phyloP scores from a whole-genome alignment of 2,888 invertebrate species.

The Ganaspis brasiliensis region DNA sequence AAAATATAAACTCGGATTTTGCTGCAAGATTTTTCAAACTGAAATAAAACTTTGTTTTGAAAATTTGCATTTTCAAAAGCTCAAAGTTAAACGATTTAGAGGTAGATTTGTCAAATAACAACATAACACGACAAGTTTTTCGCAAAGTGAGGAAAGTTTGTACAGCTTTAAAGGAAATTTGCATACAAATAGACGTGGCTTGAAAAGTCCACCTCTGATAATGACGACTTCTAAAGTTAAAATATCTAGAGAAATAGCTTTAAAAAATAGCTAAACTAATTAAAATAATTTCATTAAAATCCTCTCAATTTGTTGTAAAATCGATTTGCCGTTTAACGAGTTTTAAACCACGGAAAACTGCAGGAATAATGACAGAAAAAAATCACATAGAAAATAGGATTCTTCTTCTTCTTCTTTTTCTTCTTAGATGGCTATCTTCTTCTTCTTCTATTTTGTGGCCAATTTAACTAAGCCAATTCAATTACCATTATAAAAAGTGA shows the following conservation, averaged over 20 bases:
- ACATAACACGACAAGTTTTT: constrained; percentile 19
- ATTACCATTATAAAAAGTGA: no score
- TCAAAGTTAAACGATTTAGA: constrained; percentile 6
- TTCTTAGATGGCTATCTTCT: no score
- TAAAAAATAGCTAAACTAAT: not conserved
- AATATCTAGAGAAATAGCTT: not conserved
- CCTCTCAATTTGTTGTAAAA: no score
- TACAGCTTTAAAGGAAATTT: not conserved
- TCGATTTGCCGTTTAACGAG: no score
- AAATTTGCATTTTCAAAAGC: not conserved
- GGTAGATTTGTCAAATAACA: not conserved
- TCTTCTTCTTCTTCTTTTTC: no score
- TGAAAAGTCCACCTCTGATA: constrained; percentile 7
- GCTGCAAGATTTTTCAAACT: not conserved
- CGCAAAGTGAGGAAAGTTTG: constrained; percentile 21
- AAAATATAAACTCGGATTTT: not conserved
- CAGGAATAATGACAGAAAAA: no score
- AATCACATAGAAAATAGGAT: no score
- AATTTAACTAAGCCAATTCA: no score
- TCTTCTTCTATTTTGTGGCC: no score
- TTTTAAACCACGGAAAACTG: no score
- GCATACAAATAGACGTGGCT: constrained; percentile 3
- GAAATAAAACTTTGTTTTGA: not conserved
- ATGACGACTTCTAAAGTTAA: not conserved
- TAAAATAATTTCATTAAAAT: not conserved